A percentile compares a stretch with the other conserved stretches of the same genome.
These are phyloP conservation scores for Agrochola macilenta DNA, from an alignment of 2,888 invertebrate species.

Conservation along the genomic window DNA sequence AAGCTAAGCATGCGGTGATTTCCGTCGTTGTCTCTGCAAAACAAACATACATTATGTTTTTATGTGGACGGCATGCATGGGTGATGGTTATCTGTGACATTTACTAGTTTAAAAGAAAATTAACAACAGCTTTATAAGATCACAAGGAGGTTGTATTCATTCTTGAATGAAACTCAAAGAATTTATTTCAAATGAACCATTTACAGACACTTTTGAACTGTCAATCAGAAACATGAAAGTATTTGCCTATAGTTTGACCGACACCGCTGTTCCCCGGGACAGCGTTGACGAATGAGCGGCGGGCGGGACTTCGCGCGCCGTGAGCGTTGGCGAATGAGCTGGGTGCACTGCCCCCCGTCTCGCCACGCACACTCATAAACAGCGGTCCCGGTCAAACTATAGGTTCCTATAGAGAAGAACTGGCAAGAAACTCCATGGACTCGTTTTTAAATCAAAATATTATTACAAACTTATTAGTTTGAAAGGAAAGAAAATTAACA, in stretches of 20 bases:
- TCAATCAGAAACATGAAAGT: too few relatives aligned
- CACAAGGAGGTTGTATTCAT: background rate
- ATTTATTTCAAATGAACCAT: too few relatives aligned
- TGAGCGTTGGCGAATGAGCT: too few relatives aligned
- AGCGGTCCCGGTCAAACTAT: background rate
- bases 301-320: too few relatives aligned
- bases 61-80: conserved; percentile 69
- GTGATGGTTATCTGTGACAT: conserved; percentile 46
- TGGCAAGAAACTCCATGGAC: background rate
- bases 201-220: too few relatives aligned
- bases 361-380: background rate
- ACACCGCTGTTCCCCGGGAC: too few relatives aligned
- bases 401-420: background rate
- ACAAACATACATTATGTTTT: conserved; percentile 78
- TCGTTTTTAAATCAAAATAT: background rate
- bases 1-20: conserved; percentile 89
- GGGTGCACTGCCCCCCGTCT: background rate
- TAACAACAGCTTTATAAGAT: background rate
- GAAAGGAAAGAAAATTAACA: background rate
- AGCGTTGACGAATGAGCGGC: too few relatives aligned
- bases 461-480: background rate
- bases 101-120: background rate
- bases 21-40: conserved; percentile 87
- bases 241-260: too few relatives aligned
- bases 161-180: background rate